Base-by-base conservation (phyloP, 2,888 invertebrate genomes). In the Habrosyne pyritoides region DNA sequence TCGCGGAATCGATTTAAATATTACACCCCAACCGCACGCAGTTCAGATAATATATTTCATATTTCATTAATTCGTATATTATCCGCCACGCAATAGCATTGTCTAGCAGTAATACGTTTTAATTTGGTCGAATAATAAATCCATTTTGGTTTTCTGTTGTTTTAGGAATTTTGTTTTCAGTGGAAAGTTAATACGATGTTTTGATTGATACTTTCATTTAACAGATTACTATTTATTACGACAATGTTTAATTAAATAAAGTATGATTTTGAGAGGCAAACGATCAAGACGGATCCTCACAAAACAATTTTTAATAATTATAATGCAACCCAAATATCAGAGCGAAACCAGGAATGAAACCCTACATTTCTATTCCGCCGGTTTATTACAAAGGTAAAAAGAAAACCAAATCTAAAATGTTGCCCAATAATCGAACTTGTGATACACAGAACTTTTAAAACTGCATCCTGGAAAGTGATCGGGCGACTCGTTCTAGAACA, bases 381-480 rank as follows among this genome's bases (percentile, higher is more conserved):
- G n/a, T n/a, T n/a, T n/a, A n/a, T n/a, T n/a, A n/a, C n/a, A n/a
- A n/a, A n/a, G 7, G 24, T 24, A 24, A 52, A 52, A 48, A 47
- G 50, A 55, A 53, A 52, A 46, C 18, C 51, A 24, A 24, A 24
- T 24, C 24, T 7, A 24, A 24, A 24, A 24, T 7, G 24, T 24
- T 24, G 14, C 36, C 5, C 53, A 52, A 53, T 48, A 36, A 52
- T 26, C 54, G 50, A 46, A 54, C 21, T 51, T 47, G 56, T 58
- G 57, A 61, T 55, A 55, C 54, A 56, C 61, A 61, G 69, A 68
- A 75, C 71, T 65, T 73, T 72, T 48, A 56, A 69, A 66, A 66
- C 66, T 73, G 66, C 69, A 64, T 59, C 52, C 51, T 54, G 48
- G 57, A 60, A 71, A 66, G 69, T 72, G 73, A 79, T 78, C 78